Percentiles rank a stretch among this genome's conserved stretches.
Evolutionary conservation across 1,140 invertebrate genomes (phyloP).

Genomic region (Periplaneta americana): DNA sequence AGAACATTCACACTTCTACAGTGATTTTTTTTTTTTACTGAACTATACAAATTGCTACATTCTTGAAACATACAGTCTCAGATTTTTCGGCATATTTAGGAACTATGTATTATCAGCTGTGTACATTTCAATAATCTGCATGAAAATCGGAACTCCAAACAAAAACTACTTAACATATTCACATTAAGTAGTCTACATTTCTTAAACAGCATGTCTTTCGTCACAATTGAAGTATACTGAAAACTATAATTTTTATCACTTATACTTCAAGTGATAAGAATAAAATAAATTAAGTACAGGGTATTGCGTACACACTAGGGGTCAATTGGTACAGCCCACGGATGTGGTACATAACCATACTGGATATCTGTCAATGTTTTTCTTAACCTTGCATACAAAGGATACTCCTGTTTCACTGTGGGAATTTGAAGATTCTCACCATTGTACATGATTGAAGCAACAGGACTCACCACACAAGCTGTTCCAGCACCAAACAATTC

Average conservation of each 20-base stretch:
- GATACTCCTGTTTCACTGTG: slow-evolving; percentile 25
- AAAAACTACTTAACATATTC: neutral
- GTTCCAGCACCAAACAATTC: slow-evolving; percentile 95
- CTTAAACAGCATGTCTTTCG: neutral
- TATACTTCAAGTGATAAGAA: neutral
- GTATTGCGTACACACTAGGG: neutral
- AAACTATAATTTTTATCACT: neutral
- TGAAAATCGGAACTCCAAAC: neutral
- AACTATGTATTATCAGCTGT: too few relatives aligned
- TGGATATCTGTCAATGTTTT: slow-evolving; percentile 76
- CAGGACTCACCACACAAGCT: slow-evolving; percentile 86
- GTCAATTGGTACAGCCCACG: slow-evolving; percentile 53
- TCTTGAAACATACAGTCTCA: too few relatives aligned
- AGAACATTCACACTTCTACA: too few relatives aligned
- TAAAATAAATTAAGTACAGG: neutral
- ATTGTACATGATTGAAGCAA: slow-evolving; percentile 72
- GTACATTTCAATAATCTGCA: neutral
- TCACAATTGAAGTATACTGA: neutral
- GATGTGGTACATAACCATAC: slow-evolving; percentile 72
- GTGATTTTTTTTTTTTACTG: too few relatives aligned
- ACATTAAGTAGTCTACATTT: neutral
- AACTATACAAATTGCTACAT: too few relatives aligned
- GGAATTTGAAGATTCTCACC: slow-evolving; percentile 47
- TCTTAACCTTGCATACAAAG: slow-evolving; percentile 50
- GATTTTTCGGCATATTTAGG: too few relatives aligned